These are phyloP conservation scores for Amiota communis DNA, from an alignment of 2,888 invertebrate genomes.

Conservation along the genomic window DNA sequence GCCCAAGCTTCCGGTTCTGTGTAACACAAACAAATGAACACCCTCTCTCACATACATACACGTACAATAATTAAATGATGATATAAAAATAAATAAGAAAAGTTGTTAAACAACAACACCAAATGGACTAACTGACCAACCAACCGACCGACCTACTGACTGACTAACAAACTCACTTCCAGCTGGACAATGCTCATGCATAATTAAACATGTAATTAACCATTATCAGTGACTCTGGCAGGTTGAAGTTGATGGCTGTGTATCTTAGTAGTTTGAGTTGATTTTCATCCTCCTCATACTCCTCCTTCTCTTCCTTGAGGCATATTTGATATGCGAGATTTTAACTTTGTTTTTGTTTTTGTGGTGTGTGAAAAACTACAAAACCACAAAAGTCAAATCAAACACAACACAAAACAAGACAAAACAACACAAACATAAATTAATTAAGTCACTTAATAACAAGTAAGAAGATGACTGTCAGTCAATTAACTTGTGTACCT, in stretches of 20 bases:
- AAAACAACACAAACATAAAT: not conserved
- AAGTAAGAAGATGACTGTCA: no score
- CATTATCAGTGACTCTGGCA: conserved; percentile 47
- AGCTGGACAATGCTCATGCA: conserved; percentile 50
- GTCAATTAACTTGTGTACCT: no score
- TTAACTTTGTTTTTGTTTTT: not conserved
- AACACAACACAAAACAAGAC: conserved; percentile 4
- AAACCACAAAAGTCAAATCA: conserved; percentile 2
- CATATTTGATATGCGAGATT: not conserved
- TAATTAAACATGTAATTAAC: conserved; percentile 66
- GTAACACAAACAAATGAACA: not conserved
- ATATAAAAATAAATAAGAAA: conserved; percentile 16
- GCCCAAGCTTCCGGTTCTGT: not conserved
- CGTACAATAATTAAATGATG: not conserved
- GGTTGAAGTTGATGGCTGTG: not conserved
- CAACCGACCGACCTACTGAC: no score
- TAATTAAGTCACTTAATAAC: no score
- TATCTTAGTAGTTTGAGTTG: not conserved
- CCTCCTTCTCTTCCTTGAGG: no score
- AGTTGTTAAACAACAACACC: not conserved
- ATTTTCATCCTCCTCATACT: no score
- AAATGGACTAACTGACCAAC: not conserved
- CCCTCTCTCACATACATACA: not conserved
- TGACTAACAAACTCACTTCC: not conserved
- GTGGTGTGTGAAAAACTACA: not conserved